phyloP scores from a whole-genome alignment of 1,140 invertebrate genomes.

The Eurosta solidaginis region DNA sequence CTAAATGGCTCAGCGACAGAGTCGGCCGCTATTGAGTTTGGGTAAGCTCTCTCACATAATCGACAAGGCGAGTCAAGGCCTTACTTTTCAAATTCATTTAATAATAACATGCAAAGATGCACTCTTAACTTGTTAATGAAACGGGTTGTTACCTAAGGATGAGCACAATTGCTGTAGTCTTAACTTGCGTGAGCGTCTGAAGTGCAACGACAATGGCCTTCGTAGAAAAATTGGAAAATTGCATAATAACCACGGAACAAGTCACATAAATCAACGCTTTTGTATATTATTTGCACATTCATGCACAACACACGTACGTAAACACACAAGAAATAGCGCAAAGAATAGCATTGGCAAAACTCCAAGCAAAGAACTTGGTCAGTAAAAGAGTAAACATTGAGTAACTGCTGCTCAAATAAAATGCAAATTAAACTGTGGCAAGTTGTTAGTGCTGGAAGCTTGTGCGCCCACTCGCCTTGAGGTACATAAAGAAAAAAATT shows the following conservation, averaged over 20 bases:
- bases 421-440: slow-evolving; percentile 20
- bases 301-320: too few species aligned
- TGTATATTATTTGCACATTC: too few species aligned
- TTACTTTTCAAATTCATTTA: too few species aligned
- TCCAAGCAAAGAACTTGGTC: neutral
- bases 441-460: neutral
- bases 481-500: neutral
- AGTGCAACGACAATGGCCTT: slow-evolving; percentile 16
- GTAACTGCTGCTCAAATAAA: slow-evolving; percentile 2
- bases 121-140: too few species aligned
- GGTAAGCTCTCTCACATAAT: too few species aligned
- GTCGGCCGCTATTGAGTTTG: too few species aligned
- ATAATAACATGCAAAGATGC: too few species aligned
- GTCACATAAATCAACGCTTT: slow-evolving; percentile 10
- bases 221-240: slow-evolving; percentile 26
- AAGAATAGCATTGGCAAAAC: neutral
- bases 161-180: neutral
- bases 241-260: slow-evolving; percentile 26
- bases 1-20: too few species aligned
- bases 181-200: neutral
- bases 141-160: neutral
- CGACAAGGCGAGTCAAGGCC: too few species aligned
- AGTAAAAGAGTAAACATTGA: neutral
- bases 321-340: neutral
- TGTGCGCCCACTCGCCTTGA: neutral